phyloP scores from a whole-genome alignment of 2,113 vertebrate genomes.

The Oncorhynchus clarkii region DNA sequence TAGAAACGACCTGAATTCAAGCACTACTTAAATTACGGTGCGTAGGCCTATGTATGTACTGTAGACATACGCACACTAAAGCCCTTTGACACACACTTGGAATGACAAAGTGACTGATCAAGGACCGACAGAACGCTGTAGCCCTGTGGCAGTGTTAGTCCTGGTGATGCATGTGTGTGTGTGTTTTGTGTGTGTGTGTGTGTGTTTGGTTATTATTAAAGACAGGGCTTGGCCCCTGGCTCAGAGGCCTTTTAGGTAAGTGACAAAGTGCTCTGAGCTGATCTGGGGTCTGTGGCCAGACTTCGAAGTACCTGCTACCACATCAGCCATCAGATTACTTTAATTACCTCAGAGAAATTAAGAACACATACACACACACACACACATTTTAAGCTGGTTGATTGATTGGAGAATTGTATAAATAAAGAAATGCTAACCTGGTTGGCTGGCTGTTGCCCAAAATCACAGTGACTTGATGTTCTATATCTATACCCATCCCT shows the following conservation, averaged over 20 bases:
- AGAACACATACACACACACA: slow-evolving; percentile 23
- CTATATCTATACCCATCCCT: too few relatives aligned
- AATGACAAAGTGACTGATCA: not conserved
- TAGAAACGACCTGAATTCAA: too few relatives aligned
- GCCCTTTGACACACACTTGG: not conserved
- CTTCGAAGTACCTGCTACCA: not conserved
- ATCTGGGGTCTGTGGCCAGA: not conserved
- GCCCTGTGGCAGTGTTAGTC: too few relatives aligned
- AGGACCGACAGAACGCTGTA: too few relatives aligned
- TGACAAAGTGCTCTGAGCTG: not conserved
- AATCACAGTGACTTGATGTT: not conserved
- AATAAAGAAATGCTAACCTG: not conserved
- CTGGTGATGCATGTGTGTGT: not conserved
- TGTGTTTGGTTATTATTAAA: not conserved
- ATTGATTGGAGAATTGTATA: not conserved
- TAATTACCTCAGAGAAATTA: slow-evolving; percentile 35
- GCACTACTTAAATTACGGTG: too few relatives aligned
- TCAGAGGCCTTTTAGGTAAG: not conserved
- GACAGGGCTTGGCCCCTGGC: not conserved
- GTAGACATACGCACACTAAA: not conserved
- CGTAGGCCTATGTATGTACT: too few relatives aligned
- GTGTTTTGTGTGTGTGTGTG: not conserved
- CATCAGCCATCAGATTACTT: not conserved
- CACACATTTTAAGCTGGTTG: not conserved
- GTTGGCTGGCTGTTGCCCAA: not conserved